Evolutionary conservation across 1,140 invertebrate genomes (phyloP).

Genomic region (Pseudomyrmex dendroicus): DNA sequence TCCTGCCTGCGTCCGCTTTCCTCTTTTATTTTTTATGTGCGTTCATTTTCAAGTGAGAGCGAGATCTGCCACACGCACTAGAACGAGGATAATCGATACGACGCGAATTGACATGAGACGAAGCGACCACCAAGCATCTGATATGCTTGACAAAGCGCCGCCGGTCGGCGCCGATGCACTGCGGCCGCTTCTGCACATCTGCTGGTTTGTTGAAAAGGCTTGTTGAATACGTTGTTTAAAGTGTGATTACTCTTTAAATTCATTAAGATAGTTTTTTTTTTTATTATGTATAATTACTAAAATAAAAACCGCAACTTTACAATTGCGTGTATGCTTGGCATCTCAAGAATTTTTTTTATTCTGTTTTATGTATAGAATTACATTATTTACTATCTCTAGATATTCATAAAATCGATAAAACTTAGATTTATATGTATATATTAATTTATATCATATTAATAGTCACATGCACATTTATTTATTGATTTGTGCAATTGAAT

Average conservation of each 20-base stretch:
- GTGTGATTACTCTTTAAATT: too few species aligned
- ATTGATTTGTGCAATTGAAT: neutral
- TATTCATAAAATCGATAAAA: neutral
- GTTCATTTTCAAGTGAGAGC: conserved; percentile 54
- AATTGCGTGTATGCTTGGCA: neutral
- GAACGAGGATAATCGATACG: conserved; percentile 71
- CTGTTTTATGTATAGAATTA: too few species aligned
- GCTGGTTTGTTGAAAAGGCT: too few species aligned
- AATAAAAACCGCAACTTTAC: too few species aligned
- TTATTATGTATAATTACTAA: too few species aligned
- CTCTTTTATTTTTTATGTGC: conserved; percentile 32
- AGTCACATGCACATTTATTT: neutral
- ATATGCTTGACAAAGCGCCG: too few species aligned
- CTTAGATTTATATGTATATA: neutral
- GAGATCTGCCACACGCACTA: conserved; percentile 25
- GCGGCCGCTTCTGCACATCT: conserved; percentile 19
- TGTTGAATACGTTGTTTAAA: too few species aligned
- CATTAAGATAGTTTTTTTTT: too few species aligned
- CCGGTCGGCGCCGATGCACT: conserved; percentile 69
- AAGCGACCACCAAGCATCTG: conserved; percentile 66
- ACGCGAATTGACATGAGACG: conserved; percentile 34
- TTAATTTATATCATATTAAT: neutral
- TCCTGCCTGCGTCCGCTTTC: neutral
- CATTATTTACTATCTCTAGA: too few species aligned
- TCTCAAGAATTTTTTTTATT: neutral